phyloP scores from a whole-genome alignment of 2,113 vertebrate genomes.

The Pollimyrus isidori region DNA sequence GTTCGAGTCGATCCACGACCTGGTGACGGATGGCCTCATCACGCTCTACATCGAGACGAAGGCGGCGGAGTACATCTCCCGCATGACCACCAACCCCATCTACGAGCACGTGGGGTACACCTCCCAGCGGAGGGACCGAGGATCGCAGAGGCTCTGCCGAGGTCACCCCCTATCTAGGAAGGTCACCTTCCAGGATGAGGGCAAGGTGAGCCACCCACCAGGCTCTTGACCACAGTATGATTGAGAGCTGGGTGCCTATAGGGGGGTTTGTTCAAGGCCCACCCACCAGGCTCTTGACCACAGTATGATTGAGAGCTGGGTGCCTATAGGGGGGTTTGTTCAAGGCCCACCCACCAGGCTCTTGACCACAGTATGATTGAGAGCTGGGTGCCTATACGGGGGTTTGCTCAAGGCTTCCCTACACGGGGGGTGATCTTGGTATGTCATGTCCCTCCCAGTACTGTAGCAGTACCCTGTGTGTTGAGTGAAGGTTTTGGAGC shows the following conservation, averaged over 20 bases:
- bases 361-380: background rate
- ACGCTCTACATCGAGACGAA: conserved; percentile 95
- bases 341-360: too few relatives aligned
- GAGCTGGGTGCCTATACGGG: background rate
- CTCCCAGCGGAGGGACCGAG: conserved; percentile 86
- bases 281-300: background rate
- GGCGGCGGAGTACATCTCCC: conserved; percentile 93
- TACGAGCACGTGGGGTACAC: conserved; percentile 92
- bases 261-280: too few relatives aligned
- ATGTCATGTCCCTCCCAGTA: background rate
- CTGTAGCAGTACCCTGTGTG: background rate
- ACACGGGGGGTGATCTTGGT: background rate
- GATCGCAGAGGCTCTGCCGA: conserved; percentile 74
- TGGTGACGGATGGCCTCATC: conserved; percentile 94
- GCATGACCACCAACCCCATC: conserved; percentile 97
- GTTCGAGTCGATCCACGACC: conserved; percentile 91
- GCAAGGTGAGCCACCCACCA: conserved; percentile 68
- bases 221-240: background rate
- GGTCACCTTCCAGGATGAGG: conserved; percentile 74
- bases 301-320: background rate
- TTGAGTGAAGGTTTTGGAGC: background rate
- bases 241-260: background rate
- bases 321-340: too few relatives aligned
- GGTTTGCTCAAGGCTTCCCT: background rate
- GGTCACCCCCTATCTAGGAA: conserved; percentile 73